Conservation (phyloP, 2,888 invertebrate species). For the Caenorhabditis doughertyi region DNA sequence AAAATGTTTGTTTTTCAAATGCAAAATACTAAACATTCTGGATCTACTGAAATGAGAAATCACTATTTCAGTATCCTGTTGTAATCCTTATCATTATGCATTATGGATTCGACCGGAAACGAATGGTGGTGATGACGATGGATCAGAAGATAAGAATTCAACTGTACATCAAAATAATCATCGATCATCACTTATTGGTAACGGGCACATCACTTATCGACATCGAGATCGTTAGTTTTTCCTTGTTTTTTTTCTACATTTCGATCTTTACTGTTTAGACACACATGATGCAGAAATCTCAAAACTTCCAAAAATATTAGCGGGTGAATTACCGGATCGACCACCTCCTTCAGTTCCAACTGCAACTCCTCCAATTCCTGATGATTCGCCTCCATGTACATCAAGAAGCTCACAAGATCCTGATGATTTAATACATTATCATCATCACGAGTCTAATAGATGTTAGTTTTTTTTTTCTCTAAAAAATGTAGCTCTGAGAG, state of each 20-base stretch:
- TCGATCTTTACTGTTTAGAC: conserved; percentile 32
- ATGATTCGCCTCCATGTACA: conserved; percentile 71
- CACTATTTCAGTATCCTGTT: conserved; percentile 76
- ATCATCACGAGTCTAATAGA: conserved; percentile 52
- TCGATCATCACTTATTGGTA: conserved; percentile 61
- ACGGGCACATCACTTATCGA: conserved; percentile 66
- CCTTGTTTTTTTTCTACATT: background rate
- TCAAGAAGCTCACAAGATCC: conserved; percentile 57
- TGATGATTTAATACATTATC: conserved; percentile 64
- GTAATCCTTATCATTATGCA: conserved; percentile 82
- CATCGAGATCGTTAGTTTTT: conserved; percentile 62
- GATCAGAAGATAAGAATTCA: conserved; percentile 52
- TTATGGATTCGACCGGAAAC: conserved; percentile 80
- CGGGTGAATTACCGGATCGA: conserved; percentile 63
- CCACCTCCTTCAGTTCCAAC: conserved; percentile 68
- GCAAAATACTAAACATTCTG: background rate
- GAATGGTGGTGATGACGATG: conserved; percentile 69
- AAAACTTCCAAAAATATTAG: conserved; percentile 58
- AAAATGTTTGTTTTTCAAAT: too few relatives aligned
- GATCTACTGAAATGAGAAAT: background rate
- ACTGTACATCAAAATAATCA: conserved; percentile 49
- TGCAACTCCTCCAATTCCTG: conserved; percentile 67
- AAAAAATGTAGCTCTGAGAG: background rate
- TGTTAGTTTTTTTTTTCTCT: conserved; percentile 27
- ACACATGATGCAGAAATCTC: conserved; percentile 56